These are phyloP conservation scores for Ctena decussata DNA, from an alignment of 2,888 invertebrate species.

Conservation along the genomic window DNA sequence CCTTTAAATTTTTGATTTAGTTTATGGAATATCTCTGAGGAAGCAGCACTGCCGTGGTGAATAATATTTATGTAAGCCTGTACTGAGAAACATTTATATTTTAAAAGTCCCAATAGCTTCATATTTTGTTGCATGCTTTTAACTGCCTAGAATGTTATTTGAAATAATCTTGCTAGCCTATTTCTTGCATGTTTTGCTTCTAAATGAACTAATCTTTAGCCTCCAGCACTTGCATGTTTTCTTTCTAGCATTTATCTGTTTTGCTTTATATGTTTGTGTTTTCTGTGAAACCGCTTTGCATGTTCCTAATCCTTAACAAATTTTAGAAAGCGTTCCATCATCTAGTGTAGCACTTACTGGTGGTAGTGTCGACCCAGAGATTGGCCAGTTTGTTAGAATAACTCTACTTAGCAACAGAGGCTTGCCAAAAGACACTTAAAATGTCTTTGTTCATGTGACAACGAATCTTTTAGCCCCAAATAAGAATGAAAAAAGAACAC, in stretches of 20 bases:
- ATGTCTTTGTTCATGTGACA: too few relatives aligned
- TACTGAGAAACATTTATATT: slow-evolving; percentile 9
- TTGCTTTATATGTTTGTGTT: background rate
- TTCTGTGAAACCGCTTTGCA: background rate
- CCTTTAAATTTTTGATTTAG: background rate
- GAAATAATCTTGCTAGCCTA: background rate
- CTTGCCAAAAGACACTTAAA: background rate
- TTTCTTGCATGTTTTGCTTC: background rate
- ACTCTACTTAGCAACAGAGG: background rate
- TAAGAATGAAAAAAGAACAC: too few relatives aligned
- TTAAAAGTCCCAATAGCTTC: background rate
- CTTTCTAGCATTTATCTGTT: background rate
- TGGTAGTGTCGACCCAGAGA: background rate
- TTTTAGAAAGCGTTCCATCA: background rate
- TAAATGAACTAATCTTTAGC: background rate
- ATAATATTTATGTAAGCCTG: slow-evolving; percentile 14
- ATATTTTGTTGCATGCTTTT: slow-evolving; percentile 10
- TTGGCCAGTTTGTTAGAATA: slow-evolving; percentile 1
- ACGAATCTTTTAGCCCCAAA: too few relatives aligned
- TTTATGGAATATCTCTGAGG: background rate
- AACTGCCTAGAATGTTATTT: slow-evolving; percentile 8
- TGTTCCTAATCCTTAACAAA: slow-evolving; percentile 5
- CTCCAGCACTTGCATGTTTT: background rate
- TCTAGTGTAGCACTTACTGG: background rate
- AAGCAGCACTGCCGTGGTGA: background rate